Conservation (phyloP, 92 coral and sea anemone genomes). For the Virgularia gustaviana region DNA sequence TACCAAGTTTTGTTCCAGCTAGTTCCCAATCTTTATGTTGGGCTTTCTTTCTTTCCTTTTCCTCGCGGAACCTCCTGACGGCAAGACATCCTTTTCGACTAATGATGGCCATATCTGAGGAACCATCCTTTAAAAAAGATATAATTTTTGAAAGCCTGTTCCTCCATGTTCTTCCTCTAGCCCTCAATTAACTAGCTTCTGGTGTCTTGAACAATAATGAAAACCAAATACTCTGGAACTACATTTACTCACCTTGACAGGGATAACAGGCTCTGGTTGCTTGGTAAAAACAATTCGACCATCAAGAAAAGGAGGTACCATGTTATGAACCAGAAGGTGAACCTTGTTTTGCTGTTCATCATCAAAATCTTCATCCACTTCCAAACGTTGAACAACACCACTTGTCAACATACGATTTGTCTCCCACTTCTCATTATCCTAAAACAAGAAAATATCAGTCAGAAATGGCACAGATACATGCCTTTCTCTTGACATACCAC, state of each 20-base stretch:
- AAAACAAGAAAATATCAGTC: not conserved
- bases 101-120: slow-evolving; percentile 97
- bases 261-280: slow-evolving; percentile 97
- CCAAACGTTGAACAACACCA: slow-evolving; percentile 96
- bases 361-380: slow-evolving; percentile 98
- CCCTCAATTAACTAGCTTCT: too few species aligned
- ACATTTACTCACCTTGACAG: slow-evolving; percentile 75
- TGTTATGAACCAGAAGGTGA: slow-evolving; percentile 85
- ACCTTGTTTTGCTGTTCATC: slow-evolving; percentile 93
- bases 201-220: not conserved
- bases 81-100: slow-evolving; percentile 93
- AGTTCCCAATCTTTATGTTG: slow-evolving; percentile 98
- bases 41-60: slow-evolving; percentile 86
- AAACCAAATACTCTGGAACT: not conserved
- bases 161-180: too few species aligned
- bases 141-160: too few species aligned
- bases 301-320: slow-evolving; percentile 95
- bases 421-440: slow-evolving; percentile 99
- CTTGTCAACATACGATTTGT: slow-evolving; percentile 97
- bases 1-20: slow-evolving; percentile 96
- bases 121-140: too few species aligned
- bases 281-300: slow-evolving; percentile 98
- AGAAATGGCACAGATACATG: not conserved
- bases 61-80: slow-evolving; percentile 81
- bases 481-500: not conserved